phyloP scores from a whole-genome alignment of 1,140 invertebrate species.

The Radopholus similis region DNA sequence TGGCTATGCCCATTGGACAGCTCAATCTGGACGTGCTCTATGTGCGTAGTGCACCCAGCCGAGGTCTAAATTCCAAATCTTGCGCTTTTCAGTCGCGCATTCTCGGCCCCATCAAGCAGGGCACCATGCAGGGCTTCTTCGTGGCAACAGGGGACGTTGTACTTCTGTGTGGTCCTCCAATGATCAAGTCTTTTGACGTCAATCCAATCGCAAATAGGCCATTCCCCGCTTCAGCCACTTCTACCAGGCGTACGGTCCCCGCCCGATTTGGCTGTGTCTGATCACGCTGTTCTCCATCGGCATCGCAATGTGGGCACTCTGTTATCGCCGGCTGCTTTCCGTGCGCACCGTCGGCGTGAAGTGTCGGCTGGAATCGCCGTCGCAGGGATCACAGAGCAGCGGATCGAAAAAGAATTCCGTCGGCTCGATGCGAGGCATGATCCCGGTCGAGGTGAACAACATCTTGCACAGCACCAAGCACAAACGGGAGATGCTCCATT shows the following conservation, averaged over 20 bases:
- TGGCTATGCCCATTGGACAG: conserved; percentile 14
- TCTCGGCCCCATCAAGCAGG: conserved; percentile 34
- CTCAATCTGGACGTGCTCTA: conserved; percentile 13
- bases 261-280: conserved; percentile 11
- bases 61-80: neutral
- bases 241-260: conserved; percentile 23
- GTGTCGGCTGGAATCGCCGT: no score
- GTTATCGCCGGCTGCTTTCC: conserved; percentile 21
- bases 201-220: conserved; percentile 1
- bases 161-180: conserved; percentile 21
- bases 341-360: no score
- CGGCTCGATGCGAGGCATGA: no score
- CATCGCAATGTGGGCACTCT: conserved; percentile 24
- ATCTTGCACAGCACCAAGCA: no score
- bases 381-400: no score
- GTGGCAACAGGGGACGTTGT: conserved; percentile 21
- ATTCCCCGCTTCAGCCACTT: neutral
- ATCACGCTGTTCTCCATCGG: conserved; percentile 3
- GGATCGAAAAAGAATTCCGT: no score
- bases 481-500: no score
- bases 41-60: neutral
- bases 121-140: conserved; percentile 37
- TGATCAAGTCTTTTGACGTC: conserved; percentile 21
- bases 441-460: no score
- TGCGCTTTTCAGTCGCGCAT: conserved; percentile 12